Evolutionary conservation across 2,797 vertebrate species (phyloP).

Genomic region (Xerus rutilus): DNA sequence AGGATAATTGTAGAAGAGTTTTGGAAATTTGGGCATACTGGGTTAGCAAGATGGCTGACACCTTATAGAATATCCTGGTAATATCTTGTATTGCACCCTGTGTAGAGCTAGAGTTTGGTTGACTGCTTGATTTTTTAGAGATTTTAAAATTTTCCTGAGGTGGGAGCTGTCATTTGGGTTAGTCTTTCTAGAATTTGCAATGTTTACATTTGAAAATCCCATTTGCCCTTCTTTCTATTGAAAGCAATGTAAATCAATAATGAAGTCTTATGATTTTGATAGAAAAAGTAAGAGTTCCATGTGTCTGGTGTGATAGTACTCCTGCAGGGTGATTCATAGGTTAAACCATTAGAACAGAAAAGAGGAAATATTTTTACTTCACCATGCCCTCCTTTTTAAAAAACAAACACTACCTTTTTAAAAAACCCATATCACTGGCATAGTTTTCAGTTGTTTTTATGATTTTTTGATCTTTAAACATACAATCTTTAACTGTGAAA

Average conservation of each 20-base stretch:
- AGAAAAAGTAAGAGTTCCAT: neutral
- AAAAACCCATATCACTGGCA: slow-evolving; percentile 38
- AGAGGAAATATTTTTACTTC: slow-evolving; percentile 76
- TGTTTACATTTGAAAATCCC: slow-evolving; percentile 31
- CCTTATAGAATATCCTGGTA: neutral
- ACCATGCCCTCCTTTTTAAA: slow-evolving; percentile 54
- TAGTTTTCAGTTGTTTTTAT: slow-evolving; percentile 64
- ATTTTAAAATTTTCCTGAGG: neutral
- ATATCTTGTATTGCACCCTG: neutral
- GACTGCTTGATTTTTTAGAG: slow-evolving; percentile 33
- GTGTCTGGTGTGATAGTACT: neutral
- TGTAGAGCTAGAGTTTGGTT: neutral
- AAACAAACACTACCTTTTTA: slow-evolving; percentile 67
- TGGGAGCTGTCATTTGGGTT: neutral
- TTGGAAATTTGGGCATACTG: neutral
- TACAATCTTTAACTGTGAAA: slow-evolving; percentile 67
- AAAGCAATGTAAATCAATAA: neutral
- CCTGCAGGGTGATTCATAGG: slow-evolving; percentile 64
- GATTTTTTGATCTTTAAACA: slow-evolving; percentile 57
- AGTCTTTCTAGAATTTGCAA: slow-evolving; percentile 22
- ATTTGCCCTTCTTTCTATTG: neutral
- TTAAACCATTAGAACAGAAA: slow-evolving; percentile 57
- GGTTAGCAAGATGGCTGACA: slow-evolving; percentile 10
- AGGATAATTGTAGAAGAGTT: neutral
- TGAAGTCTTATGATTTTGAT: neutral